phyloP scores from a whole-genome alignment of 2,888 invertebrate genomes.

The Drosophila quinaria region DNA sequence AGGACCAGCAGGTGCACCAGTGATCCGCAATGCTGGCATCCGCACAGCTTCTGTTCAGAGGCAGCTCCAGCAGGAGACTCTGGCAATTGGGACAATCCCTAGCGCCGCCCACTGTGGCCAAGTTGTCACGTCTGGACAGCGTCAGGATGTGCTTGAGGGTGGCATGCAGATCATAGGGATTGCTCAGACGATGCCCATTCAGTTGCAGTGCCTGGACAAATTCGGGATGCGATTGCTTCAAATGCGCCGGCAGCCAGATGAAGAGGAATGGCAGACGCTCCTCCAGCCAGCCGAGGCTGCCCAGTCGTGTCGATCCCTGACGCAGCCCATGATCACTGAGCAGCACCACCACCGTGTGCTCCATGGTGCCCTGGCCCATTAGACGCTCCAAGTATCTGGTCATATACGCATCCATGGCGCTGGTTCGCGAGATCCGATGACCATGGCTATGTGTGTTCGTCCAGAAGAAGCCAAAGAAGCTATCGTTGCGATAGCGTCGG shows the following conservation, averaged over 20 bases:
- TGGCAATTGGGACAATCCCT: conserved; percentile 88
- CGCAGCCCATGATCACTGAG: conserved; percentile 92
- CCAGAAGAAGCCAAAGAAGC: conserved; percentile 92
- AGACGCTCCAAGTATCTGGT: conserved; percentile 87
- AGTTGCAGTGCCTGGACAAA: conserved; percentile 87
- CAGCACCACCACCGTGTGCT: conserved; percentile 88
- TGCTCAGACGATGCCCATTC: conserved; percentile 89
- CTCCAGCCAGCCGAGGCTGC: conserved; percentile 90
- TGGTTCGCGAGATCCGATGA: conserved; percentile 85
- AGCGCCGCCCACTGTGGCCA: background rate
- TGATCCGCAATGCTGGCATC: conserved; percentile 56
- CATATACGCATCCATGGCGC: conserved; percentile 88
- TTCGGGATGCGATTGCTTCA: conserved; percentile 86
- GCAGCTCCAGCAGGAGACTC: conserved; percentile 88
- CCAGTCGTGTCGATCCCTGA: conserved; percentile 88
- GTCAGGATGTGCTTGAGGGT: conserved; percentile 88
- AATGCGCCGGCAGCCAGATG: conserved; percentile 88
- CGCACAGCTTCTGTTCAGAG: conserved; percentile 60
- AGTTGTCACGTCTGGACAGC: conserved; percentile 64
- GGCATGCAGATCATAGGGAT: conserved; percentile 91
- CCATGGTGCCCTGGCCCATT: conserved; percentile 87
- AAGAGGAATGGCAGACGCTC: conserved; percentile 91
- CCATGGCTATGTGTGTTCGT: conserved; percentile 91
- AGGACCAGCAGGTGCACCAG: conserved; percentile 85
- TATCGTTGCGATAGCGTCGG: conserved; percentile 87